A percentile compares a stretch with the other conserved stretches of the same genome.
Conservation (phyloP, 2,888 invertebrate species). For the Onthophagus sagittarius region DNA sequence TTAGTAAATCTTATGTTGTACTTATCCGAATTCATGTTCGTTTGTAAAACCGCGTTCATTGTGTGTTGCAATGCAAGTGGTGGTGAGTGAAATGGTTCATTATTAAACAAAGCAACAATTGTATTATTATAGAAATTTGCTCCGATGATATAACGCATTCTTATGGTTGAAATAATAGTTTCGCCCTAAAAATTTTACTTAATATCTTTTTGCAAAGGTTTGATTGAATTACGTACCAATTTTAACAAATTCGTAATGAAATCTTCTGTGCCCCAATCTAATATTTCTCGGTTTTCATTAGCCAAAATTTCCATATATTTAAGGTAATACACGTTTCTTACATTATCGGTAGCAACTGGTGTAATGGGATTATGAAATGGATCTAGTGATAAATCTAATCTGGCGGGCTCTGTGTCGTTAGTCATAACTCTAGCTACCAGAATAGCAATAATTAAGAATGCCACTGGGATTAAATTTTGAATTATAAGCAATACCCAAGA, state of each 20-base stretch:
- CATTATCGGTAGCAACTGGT: constrained; percentile 33
- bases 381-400: constrained; percentile 54
- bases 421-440: constrained; percentile 54
- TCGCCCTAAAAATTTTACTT: constrained; percentile 21
- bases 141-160: constrained; percentile 50
- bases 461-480: constrained; percentile 66
- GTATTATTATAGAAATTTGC: constrained; percentile 48
- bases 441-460: constrained; percentile 61
- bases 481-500: constrained; percentile 63
- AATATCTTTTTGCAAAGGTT: not conserved
- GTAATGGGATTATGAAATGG: constrained; percentile 46
- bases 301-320: constrained; percentile 39
- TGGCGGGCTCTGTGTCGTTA: constrained; percentile 50
- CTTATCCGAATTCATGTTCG: constrained; percentile 24
- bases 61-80: constrained; percentile 62
- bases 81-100: constrained; percentile 69
- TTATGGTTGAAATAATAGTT: constrained; percentile 31
- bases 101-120: constrained; percentile 68
- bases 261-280: constrained; percentile 29
- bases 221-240: constrained; percentile 40
- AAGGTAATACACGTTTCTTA: constrained; percentile 36
- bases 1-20: constrained; percentile 53
- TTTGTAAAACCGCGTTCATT: constrained; percentile 57
- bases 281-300: constrained; percentile 7
- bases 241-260: constrained; percentile 49